These are phyloP conservation scores for Gambusia holbrooki DNA, from an alignment of 2,113 vertebrate genomes.

Conservation along the genomic window DNA sequence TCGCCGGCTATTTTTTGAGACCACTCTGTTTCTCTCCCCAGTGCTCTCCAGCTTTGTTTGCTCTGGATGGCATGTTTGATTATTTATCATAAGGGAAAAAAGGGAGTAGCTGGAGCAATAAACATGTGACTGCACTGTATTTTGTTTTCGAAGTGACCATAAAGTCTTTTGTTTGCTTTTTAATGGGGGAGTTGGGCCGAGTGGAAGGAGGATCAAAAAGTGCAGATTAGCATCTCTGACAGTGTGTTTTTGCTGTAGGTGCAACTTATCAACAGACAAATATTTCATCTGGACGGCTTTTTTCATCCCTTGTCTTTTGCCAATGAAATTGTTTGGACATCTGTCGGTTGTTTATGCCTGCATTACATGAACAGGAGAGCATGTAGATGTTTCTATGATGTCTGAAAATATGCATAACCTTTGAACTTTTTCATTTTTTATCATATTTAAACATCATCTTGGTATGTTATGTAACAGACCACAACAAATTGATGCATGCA, in stretches of 20 bases:
- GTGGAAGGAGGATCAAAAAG: slow-evolving; percentile 76
- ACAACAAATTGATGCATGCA: not conserved
- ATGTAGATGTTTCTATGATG: slow-evolving; percentile 41
- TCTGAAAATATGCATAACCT: slow-evolving; percentile 26
- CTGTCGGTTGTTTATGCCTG: slow-evolving; percentile 46
- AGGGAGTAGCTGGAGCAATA: slow-evolving; percentile 93
- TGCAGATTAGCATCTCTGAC: slow-evolving; percentile 47
- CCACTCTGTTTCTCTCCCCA: slow-evolving; percentile 85
- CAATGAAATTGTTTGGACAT: slow-evolving; percentile 67
- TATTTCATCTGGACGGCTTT: slow-evolving; percentile 52
- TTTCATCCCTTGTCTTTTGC: slow-evolving; percentile 16
- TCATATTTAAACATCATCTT: not conserved
- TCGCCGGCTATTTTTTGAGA: slow-evolving; percentile 87
- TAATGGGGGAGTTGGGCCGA: slow-evolving; percentile 70
- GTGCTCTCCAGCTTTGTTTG: slow-evolving; percentile 89
- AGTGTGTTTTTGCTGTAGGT: slow-evolving; percentile 52
- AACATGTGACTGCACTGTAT: slow-evolving; percentile 92
- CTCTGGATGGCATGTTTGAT: slow-evolving; percentile 97
- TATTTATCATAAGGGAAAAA: slow-evolving; percentile 97
- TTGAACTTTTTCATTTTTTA: not conserved
- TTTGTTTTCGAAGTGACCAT: slow-evolving; percentile 93
- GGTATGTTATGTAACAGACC: not conserved
- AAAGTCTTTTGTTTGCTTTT: slow-evolving; percentile 87
- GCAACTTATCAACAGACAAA: slow-evolving; percentile 58
- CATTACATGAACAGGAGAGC: slow-evolving; percentile 19